A percentile compares a stretch with the other conserved stretches of the same genome.
phyloP scores from a whole-genome alignment of 2,888 invertebrate genomes.

The Hemistola chrysoprasaria region DNA sequence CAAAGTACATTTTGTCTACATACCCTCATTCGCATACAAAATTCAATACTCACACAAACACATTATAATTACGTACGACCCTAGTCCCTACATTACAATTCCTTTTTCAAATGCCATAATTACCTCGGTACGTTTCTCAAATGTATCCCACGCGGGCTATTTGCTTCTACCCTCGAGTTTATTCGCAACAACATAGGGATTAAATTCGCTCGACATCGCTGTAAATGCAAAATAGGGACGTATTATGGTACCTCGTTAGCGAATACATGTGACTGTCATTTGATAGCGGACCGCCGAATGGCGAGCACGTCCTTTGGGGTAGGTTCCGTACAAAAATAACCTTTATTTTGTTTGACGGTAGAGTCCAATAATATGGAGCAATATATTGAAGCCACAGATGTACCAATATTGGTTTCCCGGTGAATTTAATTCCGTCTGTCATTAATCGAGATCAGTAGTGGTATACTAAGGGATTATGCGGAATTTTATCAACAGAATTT shows the following conservation, averaged over 20 bases:
- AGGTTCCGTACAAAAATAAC: constrained; percentile 41
- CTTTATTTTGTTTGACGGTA: constrained; percentile 37
- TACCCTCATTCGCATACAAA: constrained; percentile 42
- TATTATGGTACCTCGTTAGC: constrained; percentile 66
- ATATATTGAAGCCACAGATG: constrained; percentile 48
- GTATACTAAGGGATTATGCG: constrained; percentile 63
- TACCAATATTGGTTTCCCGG: constrained; percentile 62
- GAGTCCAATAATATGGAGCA: constrained; percentile 41
- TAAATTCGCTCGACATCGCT: constrained; percentile 39
- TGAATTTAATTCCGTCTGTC: constrained; percentile 73
- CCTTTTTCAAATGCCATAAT: constrained; percentile 64
- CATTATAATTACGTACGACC: constrained; percentile 47
- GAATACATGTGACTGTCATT: constrained; percentile 70
- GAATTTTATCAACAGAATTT: constrained; percentile 65
- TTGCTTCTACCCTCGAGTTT: constrained; percentile 26
- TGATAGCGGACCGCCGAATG: constrained; percentile 57
- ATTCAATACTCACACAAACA: constrained; percentile 37
- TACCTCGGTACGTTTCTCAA: constrained; percentile 50
- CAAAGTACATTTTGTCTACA: constrained; percentile 33
- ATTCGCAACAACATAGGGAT: constrained; percentile 38
- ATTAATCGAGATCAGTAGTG: constrained; percentile 69
- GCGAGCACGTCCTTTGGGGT: constrained; percentile 37
- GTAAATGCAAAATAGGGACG: constrained; percentile 49
- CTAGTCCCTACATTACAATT: constrained; percentile 52
- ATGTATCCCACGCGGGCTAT: constrained; percentile 40